Base-by-base conservation (phyloP, 2,797 vertebrate species). In the Tangara arthus region DNA sequence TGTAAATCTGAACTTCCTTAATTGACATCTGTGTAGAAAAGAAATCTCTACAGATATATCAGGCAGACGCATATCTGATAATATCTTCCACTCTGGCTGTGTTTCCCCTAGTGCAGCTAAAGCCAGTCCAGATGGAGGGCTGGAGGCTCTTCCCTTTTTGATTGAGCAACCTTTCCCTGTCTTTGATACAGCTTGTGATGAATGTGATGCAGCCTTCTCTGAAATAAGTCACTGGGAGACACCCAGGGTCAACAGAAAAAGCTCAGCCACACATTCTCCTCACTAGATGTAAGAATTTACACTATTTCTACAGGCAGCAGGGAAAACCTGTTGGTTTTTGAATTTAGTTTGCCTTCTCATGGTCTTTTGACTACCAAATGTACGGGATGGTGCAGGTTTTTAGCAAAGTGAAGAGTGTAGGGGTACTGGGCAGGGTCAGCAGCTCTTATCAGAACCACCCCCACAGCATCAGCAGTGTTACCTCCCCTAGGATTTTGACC, bases 111-210 rank as follows among this genome's bases (percentile, higher is more conserved):
- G 52, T n/a, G 56, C 19, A 68, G 53, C 24, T 81, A 79, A 89
- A 93, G 72, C 27, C 82, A 78, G 79, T 34, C 60, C 76, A 93
- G 72, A 75, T 20, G 76, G 64, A 82, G 39, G 18, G 55, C 57
- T 90, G 66, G 46, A 88, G 44, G 28, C 8, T 85, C 52, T 76
- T 73, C 59, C 53, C 11, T 80, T 84, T 91, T 60, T 73, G 59
- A 59, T 15, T 89, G 46, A 90, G 76, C 42, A 93, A 27, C 30
- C 12, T 85, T 86, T 66, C n/a, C 65, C 65, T 75, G 8, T 46
- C 72, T 70, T 92, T 94, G 65, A 78, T 85, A 49, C 9, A 71
- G 15, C 6, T 68, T 71, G 61, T 59, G 53, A 88, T 66, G 50
- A 47, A 89, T 75, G 53, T 5, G 18, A 55, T 11, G 50, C 63